Evolutionary conservation across 1,140 invertebrate species (phyloP).

Genomic region (Wasmannia auropunctata): DNA sequence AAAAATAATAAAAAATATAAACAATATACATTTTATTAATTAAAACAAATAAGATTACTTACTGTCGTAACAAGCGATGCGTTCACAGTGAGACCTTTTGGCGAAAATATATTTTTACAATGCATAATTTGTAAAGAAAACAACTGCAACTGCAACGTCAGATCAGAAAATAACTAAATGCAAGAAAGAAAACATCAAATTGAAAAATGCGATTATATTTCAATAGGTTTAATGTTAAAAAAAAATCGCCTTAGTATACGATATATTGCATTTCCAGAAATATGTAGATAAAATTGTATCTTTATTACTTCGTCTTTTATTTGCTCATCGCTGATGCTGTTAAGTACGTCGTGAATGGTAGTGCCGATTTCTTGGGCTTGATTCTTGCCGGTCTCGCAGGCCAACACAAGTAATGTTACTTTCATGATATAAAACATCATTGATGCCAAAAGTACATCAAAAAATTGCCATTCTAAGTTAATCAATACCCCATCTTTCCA

Average conservation of each 20-base stretch:
- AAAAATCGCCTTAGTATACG: not conserved
- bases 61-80: constrained; percentile 69
- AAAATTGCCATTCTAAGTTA: constrained; percentile 54
- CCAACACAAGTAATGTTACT: not conserved
- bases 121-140: constrained; percentile 78
- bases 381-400: constrained; percentile 11
- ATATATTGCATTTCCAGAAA: not conserved
- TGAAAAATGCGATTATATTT: not conserved
- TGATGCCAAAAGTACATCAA: constrained; percentile 63
- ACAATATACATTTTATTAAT: not conserved
- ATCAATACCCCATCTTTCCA: not conserved
- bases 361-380: constrained; percentile 69
- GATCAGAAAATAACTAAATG: not conserved
- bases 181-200: not conserved
- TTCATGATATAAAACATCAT: constrained; percentile 53
- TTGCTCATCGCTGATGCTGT: constrained; percentile 65
- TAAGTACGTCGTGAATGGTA: constrained; percentile 63
- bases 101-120: constrained; percentile 68
- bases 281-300: not conserved
- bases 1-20: not conserved
- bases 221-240: not conserved
- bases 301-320: constrained; percentile 77
- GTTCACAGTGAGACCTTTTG: constrained; percentile 71
- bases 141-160: constrained; percentile 70
- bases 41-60: constrained; percentile 10